Evolutionary conservation across 2,113 vertebrate species (phyloP).

Genomic region (Hyla sarda): DNA sequence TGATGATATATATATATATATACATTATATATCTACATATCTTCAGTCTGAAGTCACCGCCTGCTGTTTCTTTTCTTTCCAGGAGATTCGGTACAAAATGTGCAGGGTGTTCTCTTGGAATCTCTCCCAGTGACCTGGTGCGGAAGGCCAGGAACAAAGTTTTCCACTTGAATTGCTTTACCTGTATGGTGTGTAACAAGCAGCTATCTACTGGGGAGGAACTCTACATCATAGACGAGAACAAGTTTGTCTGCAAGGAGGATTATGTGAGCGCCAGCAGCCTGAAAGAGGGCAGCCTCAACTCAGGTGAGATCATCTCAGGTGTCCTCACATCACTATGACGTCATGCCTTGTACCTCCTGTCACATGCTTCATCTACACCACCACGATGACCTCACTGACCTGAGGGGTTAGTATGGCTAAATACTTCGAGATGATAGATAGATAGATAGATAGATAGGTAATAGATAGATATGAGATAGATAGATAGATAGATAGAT

Average conservation of each 20-base stretch:
- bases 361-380: not conserved
- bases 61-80: slow-evolving; percentile 51
- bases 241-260: slow-evolving; percentile 98
- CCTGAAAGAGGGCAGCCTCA: slow-evolving; percentile 91
- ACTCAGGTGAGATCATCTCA: slow-evolving; percentile 86
- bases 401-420: not conserved
- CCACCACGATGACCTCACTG: not conserved
- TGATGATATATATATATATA: too few relatives aligned
- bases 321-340: not conserved
- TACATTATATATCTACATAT: too few relatives aligned
- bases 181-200: slow-evolving; percentile 98
- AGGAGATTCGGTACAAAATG: slow-evolving; percentile 98
- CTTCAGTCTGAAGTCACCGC: not conserved
- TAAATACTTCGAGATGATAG: too few relatives aligned
- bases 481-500: too few relatives aligned
- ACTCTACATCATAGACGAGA: slow-evolving; percentile 95
- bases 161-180: slow-evolving; percentile 98
- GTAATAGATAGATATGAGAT: too few relatives aligned
- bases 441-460: too few relatives aligned
- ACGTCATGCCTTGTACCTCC: not conserved
- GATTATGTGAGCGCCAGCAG: slow-evolving; percentile 89
- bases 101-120: slow-evolving; percentile 93
- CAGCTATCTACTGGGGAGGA: slow-evolving; percentile 98
- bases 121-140: slow-evolving; percentile 94
- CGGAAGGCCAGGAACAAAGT: slow-evolving; percentile 95